These are phyloP conservation scores for Aradophagus sp. DNA, from an alignment of 1,140 invertebrate genomes.

Conservation along the genomic window DNA sequence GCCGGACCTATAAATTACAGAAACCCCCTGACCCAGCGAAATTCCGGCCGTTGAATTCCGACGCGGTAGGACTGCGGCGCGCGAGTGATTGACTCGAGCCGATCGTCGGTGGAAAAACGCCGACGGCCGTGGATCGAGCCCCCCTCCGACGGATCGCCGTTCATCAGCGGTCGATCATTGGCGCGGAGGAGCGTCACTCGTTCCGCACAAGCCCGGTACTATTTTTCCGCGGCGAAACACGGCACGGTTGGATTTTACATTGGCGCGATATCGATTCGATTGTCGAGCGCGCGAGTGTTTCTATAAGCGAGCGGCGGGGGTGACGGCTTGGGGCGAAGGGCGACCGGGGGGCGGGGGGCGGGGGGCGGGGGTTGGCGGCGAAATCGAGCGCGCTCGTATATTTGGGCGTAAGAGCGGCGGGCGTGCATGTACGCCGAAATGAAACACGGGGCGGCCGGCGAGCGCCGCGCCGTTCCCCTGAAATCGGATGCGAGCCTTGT, in stretches of 20 bases:
- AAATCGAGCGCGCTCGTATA: conserved; percentile 57
- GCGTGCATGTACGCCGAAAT: conserved; percentile 59
- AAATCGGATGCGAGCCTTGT: conserved; percentile 59
- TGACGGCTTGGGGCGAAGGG: background rate
- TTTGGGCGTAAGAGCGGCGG: conserved; percentile 55
- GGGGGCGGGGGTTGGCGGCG: background rate
- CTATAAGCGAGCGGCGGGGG: conserved; percentile 33
- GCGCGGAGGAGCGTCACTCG: too few species aligned
- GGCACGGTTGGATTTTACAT: conserved; percentile 34
- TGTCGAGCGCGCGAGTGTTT: conserved; percentile 44
- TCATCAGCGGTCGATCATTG: too few species aligned
- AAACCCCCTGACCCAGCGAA: too few species aligned
- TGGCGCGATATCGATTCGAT: conserved; percentile 53
- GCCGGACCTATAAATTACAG: too few species aligned
- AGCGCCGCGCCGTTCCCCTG: conserved; percentile 49
- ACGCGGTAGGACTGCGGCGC: too few species aligned
- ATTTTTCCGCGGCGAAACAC: conserved; percentile 17
- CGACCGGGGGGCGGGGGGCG: conserved; percentile 3
- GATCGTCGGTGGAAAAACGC: too few species aligned
- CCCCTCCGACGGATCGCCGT: too few species aligned
- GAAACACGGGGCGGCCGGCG: conserved; percentile 52
- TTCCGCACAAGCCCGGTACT: too few species aligned
- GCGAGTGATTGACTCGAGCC: too few species aligned
- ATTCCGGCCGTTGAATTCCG: too few species aligned
- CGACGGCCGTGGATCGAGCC: too few species aligned